phyloP scores from a whole-genome alignment of 2,113 vertebrate species.

The Zingel zingel region DNA sequence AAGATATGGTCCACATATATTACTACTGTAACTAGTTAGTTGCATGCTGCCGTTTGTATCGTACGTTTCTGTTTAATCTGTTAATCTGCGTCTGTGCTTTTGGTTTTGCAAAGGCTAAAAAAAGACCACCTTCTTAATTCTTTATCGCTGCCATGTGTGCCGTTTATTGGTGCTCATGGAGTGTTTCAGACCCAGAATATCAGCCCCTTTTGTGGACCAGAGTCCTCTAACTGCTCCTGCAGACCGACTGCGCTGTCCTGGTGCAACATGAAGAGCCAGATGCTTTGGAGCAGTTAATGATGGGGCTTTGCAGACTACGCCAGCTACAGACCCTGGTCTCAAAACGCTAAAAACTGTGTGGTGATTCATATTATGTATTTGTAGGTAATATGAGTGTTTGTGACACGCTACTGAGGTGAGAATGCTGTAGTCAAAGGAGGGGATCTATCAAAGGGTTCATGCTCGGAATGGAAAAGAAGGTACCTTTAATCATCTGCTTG shows the following conservation, averaged over 20 bases:
- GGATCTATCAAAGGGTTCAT: constrained; percentile 69
- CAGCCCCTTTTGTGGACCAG: constrained; percentile 16
- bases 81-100: too few species aligned
- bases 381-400: constrained; percentile 45
- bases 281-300: constrained; percentile 41
- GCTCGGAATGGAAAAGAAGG: constrained; percentile 75
- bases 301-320: not conserved
- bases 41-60: not conserved
- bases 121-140: not conserved
- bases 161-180: not conserved
- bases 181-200: not conserved
- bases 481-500: constrained; percentile 77
- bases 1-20: not conserved
- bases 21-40: not conserved
- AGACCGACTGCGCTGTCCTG: not conserved
- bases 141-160: not conserved
- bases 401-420: constrained; percentile 36
- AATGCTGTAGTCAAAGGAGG: constrained; percentile 44
- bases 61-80: not conserved
- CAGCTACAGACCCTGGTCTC: constrained; percentile 26
- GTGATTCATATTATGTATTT: constrained; percentile 65
- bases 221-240: constrained; percentile 5
- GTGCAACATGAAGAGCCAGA: constrained; percentile 36
- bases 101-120: not conserved
- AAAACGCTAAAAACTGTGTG: constrained; percentile 47